Evolutionary conservation across 2,888 invertebrate genomes (phyloP), one percentile per base, ranked within the genome.

Genomic region (Petrolisthes manimaculis): DNA sequence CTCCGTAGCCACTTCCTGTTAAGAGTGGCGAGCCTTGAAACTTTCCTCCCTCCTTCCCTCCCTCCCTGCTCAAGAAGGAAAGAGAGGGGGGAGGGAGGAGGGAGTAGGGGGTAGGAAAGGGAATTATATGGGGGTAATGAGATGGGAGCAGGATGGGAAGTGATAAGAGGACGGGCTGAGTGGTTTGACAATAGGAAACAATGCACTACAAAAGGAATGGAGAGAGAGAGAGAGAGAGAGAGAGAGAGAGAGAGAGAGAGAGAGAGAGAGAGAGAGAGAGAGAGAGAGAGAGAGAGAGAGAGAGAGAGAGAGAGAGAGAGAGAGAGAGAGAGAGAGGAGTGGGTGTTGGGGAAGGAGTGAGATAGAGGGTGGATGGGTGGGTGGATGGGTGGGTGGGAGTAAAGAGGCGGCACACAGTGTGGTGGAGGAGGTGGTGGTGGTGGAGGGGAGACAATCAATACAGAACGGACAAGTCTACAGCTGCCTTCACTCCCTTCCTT

Each of bases 231-330:
- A 53, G 4, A 14, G 54, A 56, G 6, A 84, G 5, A 24, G 14
- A 8, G 18, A 51, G 9, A 14, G n/a, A 82, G 67, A 67, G 55
- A 80, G 55, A 55, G 55, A 80, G 55, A 80, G 80, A 55, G 80
- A 55, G 18, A 80, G 51, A 51, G 51, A 51, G 37, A 78, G 78
- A 51, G 51, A 51, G 37, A 55, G 56, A n/a, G 56, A 56, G 81
- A 55, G 55, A 55, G 37, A 9, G 78, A 37, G 78, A 18, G 18
- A 67, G 18, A 18, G 18, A 67, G 18, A 67, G 18, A 12, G 18
- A 67, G 67, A 61, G 78, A 79, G 51, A 21, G 74, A n/a, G 21
- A 5, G 8, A 5, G 12, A 67, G 18, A 18, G 18, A 67, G 18
- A 67, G 18, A 12, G 18, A 67, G 78, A 79, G 51, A 21, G 74